Evolutionary conservation across 2,113 vertebrate genomes (phyloP), one percentile per base, ranked within the genome.

Genomic region (Pteropus alecto): DNA sequence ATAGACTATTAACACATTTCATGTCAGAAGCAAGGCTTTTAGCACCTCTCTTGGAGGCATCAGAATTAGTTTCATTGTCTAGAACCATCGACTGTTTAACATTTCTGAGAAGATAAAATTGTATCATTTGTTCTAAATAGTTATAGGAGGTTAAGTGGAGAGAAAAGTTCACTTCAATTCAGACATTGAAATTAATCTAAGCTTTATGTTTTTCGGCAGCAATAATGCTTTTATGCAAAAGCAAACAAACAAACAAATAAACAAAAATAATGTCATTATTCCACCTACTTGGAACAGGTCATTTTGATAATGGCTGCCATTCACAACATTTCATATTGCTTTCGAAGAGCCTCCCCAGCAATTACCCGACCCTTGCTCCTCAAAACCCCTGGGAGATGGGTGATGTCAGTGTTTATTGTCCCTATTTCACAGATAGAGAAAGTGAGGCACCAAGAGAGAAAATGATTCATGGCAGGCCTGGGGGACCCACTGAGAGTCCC

Each of bases 381-480:
- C 35, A 19, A 10, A 18, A 28, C 78, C 78, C 60, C 48, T 26
- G 60, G 13, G 88, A 90, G 70, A 54, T 19, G 26, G 76, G 58
- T 13, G 7, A 18, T 38, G 24, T 4, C 51, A 6, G 73, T 81
- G 84, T 94, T 95, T 85, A 76, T 95, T 82, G 43, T 68, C 60
- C 77, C 43, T 67, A 6, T 86, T 87, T 96, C 95, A 77, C 90
- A 92, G 90, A 38, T 90, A 26, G 92, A 60, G 86, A 93, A 81
- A 87, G 96, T 6, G 87, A 96, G 76, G 28, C 56, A 48, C 28
- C 38, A 6, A 35, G 78, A 91, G 90, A 90, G 85, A 30, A 38
- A 58, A 19, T 14, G 35, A 58, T 28, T 87, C 26, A 19, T 2
- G 0, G 21, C 21, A 13, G 30, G 54, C 77, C 65, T 82, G 51